A percentile compares a stretch with the other conserved stretches of the same genome.
Conservation (phyloP, 2,888 invertebrate genomes). For the Lathronympha strigana region DNA sequence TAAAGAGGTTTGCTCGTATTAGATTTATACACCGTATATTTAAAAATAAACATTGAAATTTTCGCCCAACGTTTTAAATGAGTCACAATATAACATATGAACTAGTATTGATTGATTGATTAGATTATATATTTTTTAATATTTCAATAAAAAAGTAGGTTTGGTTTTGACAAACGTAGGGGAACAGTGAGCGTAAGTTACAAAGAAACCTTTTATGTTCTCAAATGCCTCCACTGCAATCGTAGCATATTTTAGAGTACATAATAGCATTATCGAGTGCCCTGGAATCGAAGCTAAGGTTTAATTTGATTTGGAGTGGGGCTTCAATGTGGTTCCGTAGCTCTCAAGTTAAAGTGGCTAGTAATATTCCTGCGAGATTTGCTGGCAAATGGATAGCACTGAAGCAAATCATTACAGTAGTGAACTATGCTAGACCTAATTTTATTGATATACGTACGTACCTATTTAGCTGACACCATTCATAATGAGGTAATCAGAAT, state of each 20-base stretch:
- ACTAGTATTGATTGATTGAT: too few relatives aligned
- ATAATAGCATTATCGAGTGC: slow-evolving; percentile 57
- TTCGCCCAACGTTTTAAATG: too few relatives aligned
- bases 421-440: too few relatives aligned
- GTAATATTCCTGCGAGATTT: background rate
- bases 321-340: slow-evolving; percentile 41
- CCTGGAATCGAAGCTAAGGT: slow-evolving; percentile 51
- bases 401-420: background rate
- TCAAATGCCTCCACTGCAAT: slow-evolving; percentile 17
- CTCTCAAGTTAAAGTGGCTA: slow-evolving; percentile 26
- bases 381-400: background rate
- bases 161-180: background rate
- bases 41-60: too few relatives aligned
- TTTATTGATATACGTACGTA: too few relatives aligned
- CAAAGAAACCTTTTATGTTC: background rate
- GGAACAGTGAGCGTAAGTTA: background rate
- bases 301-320: slow-evolving; percentile 54
- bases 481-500: too few relatives aligned
- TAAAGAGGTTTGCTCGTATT: too few relatives aligned
- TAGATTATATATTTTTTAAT: too few relatives aligned
- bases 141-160: too few relatives aligned
- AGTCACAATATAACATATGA: too few relatives aligned
- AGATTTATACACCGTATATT: too few relatives aligned
- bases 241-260: slow-evolving; percentile 48
- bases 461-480: too few relatives aligned